Base-by-base conservation (phyloP, 1,140 invertebrate species). In the Hyposmocoma kahamanoa region DNA sequence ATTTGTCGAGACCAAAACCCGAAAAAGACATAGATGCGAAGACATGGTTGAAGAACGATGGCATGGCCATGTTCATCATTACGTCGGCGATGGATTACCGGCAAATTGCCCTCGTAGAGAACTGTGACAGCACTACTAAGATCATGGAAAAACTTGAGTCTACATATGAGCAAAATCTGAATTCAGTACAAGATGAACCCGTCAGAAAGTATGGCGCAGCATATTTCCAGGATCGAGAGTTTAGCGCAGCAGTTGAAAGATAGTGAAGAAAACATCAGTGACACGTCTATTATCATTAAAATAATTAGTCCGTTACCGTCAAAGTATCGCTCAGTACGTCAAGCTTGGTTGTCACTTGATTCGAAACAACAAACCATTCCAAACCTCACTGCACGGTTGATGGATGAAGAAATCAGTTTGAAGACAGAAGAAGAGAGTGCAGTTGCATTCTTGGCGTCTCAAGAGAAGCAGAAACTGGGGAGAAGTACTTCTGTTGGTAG, bases 311-410 rank as follows among this genome's bases (percentile, higher is more conserved):
- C 58, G 8, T 38, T 75, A 42, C 62, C 64, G n/a, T n/a, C 48
- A 22, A 71, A 63, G 38, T 72, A 65, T 39, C 15, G 55, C 21
- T 66, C 51, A 38, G 43, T 72, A 50, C 52, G 68, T 42, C 67
- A 72, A 59, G 72, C 72, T 26, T 71, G 69, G 67, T 42, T 76
- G 22, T 78, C 70, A 15, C 38, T 76, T 21, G 57, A 59, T 43
- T 57, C 60, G 52, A 28, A 47, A 1, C 55, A 56, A 36, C 73
- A 77, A 62, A 77, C 67, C 17, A 53, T 76, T 8, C 22, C 34
- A 8, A 56, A 61, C 28, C 20, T 67, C 0, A 60, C 64, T 34
- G 30, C 60, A 22, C 24, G 53, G 11, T 34, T 63, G 20, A 1
- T 67, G 47, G 60, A 67, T 56, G 64, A 67, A 38, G 64, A 61